Evolutionary conservation across 2,888 invertebrate genomes (phyloP).

Genomic region (Oeneis ivallda): DNA sequence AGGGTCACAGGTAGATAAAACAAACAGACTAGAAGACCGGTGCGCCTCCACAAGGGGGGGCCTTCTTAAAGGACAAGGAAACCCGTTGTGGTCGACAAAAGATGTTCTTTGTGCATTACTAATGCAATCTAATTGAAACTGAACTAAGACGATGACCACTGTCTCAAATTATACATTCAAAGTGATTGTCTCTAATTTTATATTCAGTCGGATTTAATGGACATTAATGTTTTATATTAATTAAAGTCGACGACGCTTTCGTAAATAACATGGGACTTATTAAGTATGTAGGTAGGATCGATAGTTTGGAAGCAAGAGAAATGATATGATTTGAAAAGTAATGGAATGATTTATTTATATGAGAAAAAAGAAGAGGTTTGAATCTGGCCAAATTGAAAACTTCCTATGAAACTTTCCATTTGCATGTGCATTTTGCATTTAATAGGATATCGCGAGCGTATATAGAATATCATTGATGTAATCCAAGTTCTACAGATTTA

Average conservation of each 20-base stretch:
- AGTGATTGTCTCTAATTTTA: slow-evolving; percentile 48
- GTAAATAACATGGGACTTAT: not conserved
- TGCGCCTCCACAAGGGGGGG: slow-evolving; percentile 63
- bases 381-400: no score
- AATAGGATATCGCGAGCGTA: no score
- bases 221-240: slow-evolving; percentile 30
- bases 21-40: slow-evolving; percentile 72
- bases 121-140: slow-evolving; percentile 75
- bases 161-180: slow-evolving; percentile 60
- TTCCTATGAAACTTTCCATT: no score
- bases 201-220: slow-evolving; percentile 47
- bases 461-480: no score
- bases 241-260: not conserved
- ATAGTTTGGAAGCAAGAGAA: no score
- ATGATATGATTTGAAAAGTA: no score
- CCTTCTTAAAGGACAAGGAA: slow-evolving; percentile 73
- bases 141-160: slow-evolving; percentile 65
- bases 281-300: no score
- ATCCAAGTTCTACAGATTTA: no score
- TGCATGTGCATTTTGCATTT: no score
- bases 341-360: no score
- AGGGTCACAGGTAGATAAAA: slow-evolving; percentile 75
- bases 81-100: slow-evolving; percentile 61
- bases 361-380: no score
- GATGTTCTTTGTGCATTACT: slow-evolving; percentile 76